A percentile compares a stretch with the other conserved stretches of the same genome.
Conservation (phyloP, 2,797 vertebrate genomes). For the Mus minutoides region DNA sequence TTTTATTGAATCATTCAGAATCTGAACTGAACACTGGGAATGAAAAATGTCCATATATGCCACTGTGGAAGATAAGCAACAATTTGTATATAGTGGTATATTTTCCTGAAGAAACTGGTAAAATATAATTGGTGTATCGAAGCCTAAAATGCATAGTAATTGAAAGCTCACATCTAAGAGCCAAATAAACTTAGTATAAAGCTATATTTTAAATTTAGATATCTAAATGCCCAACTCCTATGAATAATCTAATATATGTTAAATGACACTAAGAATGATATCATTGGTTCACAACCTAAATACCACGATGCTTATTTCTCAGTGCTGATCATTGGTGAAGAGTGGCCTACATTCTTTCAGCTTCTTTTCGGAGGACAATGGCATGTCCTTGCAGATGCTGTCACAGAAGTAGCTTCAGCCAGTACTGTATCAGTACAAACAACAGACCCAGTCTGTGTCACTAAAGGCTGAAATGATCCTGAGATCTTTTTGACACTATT, state of each 20-base stretch:
- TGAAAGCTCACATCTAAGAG: constrained; percentile 27
- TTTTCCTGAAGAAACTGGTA: constrained; percentile 16
- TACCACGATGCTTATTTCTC: not conserved
- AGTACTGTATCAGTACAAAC: not conserved
- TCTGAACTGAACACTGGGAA: not conserved
- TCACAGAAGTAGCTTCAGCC: not conserved
- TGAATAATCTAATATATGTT: not conserved
- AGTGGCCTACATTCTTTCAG: not conserved
- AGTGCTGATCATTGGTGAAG: not conserved
- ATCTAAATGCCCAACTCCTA: not conserved
- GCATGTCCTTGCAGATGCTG: not conserved
- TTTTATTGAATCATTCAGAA: not conserved
- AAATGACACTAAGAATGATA: not conserved
- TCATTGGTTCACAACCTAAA: not conserved
- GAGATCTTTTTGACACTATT: not conserved
- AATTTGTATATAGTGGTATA: not conserved
- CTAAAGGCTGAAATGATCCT: not conserved
- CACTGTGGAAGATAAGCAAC: not conserved
- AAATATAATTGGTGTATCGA: not conserved
- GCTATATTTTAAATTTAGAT: constrained; percentile 55
- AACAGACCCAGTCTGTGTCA: not conserved
- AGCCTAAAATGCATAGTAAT: not conserved
- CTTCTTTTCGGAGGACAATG: not conserved
- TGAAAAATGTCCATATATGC: not conserved
- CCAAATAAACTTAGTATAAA: constrained; percentile 1